Evolutionary conservation across 2,113 vertebrate genomes (phyloP).

Genomic region (Caloenas nicobarica): DNA sequence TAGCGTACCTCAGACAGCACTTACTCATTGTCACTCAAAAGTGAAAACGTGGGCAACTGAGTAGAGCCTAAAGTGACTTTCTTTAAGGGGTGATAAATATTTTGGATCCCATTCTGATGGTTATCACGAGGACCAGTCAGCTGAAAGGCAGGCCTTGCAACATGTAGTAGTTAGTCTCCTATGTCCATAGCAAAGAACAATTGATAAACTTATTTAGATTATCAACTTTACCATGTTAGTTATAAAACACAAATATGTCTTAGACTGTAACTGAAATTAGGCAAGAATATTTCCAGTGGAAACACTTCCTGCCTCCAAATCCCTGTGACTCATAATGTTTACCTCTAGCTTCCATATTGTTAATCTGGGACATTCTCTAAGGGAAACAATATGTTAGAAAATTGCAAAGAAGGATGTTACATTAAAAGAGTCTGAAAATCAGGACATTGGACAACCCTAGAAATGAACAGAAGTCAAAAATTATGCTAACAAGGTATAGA

Average conservation of each 20-base stretch:
- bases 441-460: background rate
- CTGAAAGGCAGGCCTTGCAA: background rate
- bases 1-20: background rate
- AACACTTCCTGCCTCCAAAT: background rate
- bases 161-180: background rate
- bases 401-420: background rate
- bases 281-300: background rate
- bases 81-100: background rate
- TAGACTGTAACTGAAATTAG: background rate
- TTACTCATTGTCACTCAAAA: background rate
- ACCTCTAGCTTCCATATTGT: background rate
- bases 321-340: background rate
- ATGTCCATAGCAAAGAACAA: background rate
- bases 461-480: background rate
- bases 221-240: background rate
- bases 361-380: background rate
- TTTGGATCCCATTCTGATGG: background rate
- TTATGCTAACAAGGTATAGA: background rate
- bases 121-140: background rate
- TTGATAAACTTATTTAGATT: background rate
- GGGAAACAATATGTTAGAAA: background rate
- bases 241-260: background rate
- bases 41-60: background rate
- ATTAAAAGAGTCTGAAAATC: background rate
- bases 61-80: background rate